These are phyloP conservation scores for Pachyrhynchus sulphureomaculatus DNA, from an alignment of 1,140 invertebrate genomes.

Conservation along the genomic window DNA sequence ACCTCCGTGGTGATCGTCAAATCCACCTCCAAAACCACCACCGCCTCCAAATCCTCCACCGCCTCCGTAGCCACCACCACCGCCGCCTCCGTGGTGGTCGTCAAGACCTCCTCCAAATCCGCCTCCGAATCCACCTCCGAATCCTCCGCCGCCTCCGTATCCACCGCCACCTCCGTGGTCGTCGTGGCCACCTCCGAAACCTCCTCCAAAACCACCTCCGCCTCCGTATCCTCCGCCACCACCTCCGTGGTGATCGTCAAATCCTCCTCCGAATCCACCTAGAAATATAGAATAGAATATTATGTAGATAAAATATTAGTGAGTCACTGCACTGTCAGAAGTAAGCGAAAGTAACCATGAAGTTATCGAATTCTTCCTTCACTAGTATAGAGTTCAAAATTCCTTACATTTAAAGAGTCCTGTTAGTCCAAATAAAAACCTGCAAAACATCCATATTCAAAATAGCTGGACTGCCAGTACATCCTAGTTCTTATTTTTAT, in stretches of 20 bases:
- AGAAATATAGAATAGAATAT: not conserved
- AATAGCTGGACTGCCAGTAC: too few relatives aligned
- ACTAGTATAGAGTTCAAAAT: too few relatives aligned
- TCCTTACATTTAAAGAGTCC: too few relatives aligned
- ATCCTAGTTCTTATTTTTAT: too few relatives aligned
- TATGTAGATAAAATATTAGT: not conserved
- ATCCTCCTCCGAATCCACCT: constrained; percentile 32
- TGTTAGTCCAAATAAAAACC: too few relatives aligned
- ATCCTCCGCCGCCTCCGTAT: constrained; percentile 20
- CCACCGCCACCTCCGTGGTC: constrained; percentile 33
- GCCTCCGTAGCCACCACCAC: constrained; percentile 10
- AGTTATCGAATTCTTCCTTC: too few relatives aligned
- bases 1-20: constrained; percentile 32
- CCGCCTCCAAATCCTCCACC: constrained; percentile 24
- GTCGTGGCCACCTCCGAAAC: constrained; percentile 24
- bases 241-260: constrained; percentile 21
- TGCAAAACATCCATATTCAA: too few relatives aligned
- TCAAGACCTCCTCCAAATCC: constrained; percentile 25
- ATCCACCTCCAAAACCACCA: constrained; percentile 28
- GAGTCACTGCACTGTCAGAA: too few relatives aligned
- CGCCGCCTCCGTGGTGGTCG: constrained; percentile 19
- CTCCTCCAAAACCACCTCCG: constrained; percentile 23
- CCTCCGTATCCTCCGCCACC: constrained; percentile 22
- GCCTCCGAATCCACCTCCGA: constrained; percentile 23
- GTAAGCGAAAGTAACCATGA: too few relatives aligned